These are phyloP conservation scores for Gambusia holbrooki DNA, from an alignment of 2,113 vertebrate genomes.

Conservation along the genomic window DNA sequence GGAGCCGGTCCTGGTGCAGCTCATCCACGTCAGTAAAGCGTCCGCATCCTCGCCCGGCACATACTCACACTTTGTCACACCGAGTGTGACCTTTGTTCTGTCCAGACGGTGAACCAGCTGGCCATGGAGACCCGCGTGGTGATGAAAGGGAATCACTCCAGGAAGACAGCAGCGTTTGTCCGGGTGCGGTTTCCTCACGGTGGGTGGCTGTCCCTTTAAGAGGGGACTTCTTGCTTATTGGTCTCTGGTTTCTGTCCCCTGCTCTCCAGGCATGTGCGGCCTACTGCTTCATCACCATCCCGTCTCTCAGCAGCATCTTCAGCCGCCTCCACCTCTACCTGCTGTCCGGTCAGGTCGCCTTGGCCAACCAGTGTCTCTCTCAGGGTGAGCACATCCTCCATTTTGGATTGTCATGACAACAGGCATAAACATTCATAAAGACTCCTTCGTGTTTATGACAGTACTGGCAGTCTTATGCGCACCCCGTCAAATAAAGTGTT, in stretches of 20 bases:
- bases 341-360: slow-evolving; percentile 92
- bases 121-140: slow-evolving; percentile 95
- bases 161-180: slow-evolving; percentile 95
- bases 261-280: slow-evolving; percentile 91
- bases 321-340: slow-evolving; percentile 92
- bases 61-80: background rate
- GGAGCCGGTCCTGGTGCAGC: slow-evolving; percentile 92
- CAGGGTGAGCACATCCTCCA: slow-evolving; percentile 85
- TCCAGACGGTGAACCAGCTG: slow-evolving; percentile 92
- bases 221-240: background rate
- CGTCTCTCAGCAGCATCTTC: slow-evolving; percentile 92
- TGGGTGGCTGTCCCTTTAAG: background rate
- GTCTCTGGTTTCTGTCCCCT: background rate
- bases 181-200: slow-evolving; percentile 78
- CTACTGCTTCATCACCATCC: slow-evolving; percentile 98
- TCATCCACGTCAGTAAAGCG: slow-evolving; percentile 90
- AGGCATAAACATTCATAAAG: too few species aligned
- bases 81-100: background rate
- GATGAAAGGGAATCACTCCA: slow-evolving; percentile 95
- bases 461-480: too few species aligned
- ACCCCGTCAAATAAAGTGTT: too few species aligned
- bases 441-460: too few species aligned
- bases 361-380: slow-evolving; percentile 98
- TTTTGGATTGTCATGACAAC: too few species aligned
- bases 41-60: background rate